A percentile compares a stretch with the other conserved stretches of the same genome.
These are phyloP conservation scores for Cylloceria caligata DNA, from an alignment of 2,888 invertebrate genomes.

Conservation along the genomic window DNA sequence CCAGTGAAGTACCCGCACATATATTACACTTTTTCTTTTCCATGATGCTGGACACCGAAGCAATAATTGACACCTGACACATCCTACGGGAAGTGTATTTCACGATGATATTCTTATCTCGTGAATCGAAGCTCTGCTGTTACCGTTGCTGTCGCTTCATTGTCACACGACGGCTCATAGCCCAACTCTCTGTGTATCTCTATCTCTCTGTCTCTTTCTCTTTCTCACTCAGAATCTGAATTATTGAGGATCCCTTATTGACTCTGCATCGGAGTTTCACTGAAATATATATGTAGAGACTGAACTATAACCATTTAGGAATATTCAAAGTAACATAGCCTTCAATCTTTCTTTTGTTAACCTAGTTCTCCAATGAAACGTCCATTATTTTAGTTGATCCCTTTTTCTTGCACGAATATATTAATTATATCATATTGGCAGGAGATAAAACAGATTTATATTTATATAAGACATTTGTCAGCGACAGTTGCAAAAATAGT, in stretches of 20 bases:
- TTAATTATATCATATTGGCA: background rate
- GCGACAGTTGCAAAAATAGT: background rate
- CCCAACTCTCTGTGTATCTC: too few species aligned
- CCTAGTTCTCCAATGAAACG: background rate
- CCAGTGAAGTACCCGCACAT: constrained; percentile 2
- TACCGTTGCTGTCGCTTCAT: constrained; percentile 21
- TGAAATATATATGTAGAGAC: constrained; percentile 6
- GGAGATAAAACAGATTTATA: background rate
- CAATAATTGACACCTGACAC: constrained; percentile 60
- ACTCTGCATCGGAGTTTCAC: constrained; percentile 33
- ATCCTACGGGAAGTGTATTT: constrained; percentile 37
- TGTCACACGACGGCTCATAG: constrained; percentile 18
- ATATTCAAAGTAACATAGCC: background rate
- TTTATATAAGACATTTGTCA: background rate
- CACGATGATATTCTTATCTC: constrained; percentile 49
- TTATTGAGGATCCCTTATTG: constrained; percentile 36
- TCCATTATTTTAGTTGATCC: background rate
- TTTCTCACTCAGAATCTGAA: constrained; percentile 3
- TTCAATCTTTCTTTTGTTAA: background rate
- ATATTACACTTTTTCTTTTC: constrained; percentile 10
- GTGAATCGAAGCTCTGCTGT: constrained; percentile 3
- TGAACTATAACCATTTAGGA: background rate
- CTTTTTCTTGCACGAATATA: background rate
- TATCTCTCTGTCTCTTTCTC: too few species aligned
- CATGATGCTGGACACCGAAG: constrained; percentile 28